phyloP scores from a whole-genome alignment of 2,888 invertebrate species.

The Griposia aprilina region DNA sequence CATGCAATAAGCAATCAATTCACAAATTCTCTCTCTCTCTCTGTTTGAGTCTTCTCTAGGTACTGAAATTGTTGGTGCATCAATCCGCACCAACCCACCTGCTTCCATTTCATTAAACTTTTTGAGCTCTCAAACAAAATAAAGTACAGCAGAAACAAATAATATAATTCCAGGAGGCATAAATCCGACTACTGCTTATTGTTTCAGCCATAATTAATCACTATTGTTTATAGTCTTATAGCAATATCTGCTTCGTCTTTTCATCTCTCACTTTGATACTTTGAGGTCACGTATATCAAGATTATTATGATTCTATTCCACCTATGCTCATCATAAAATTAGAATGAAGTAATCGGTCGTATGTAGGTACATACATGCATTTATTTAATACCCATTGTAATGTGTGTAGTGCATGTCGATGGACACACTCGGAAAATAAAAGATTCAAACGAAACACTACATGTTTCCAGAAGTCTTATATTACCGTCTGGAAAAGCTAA shows the following conservation, averaged over 20 bases:
- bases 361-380: neutral
- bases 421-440: constrained; percentile 16
- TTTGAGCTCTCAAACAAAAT: constrained; percentile 62
- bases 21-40: constrained; percentile 12
- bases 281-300: constrained; percentile 27
- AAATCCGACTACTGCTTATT: constrained; percentile 58
- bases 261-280: constrained; percentile 38
- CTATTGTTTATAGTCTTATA: constrained; percentile 48
- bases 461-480: constrained; percentile 24
- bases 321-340: constrained; percentile 5
- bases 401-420: neutral
- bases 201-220: constrained; percentile 58
- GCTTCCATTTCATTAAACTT: constrained; percentile 74
- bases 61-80: constrained; percentile 35
- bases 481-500: constrained; percentile 14
- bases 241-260: constrained; percentile 45
- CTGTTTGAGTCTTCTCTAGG: constrained; percentile 13
- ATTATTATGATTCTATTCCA: constrained; percentile 33
- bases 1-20: constrained; percentile 44
- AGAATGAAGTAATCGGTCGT: constrained; percentile 37
- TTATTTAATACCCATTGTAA: constrained; percentile 26
- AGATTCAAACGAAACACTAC: constrained; percentile 16
- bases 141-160: constrained; percentile 69
- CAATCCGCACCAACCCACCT: constrained; percentile 42
- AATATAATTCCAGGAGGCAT: constrained; percentile 66